These are phyloP conservation scores for Uromys caudimaculatus DNA, from an alignment of 2,797 vertebrate species.

Conservation along the genomic window DNA sequence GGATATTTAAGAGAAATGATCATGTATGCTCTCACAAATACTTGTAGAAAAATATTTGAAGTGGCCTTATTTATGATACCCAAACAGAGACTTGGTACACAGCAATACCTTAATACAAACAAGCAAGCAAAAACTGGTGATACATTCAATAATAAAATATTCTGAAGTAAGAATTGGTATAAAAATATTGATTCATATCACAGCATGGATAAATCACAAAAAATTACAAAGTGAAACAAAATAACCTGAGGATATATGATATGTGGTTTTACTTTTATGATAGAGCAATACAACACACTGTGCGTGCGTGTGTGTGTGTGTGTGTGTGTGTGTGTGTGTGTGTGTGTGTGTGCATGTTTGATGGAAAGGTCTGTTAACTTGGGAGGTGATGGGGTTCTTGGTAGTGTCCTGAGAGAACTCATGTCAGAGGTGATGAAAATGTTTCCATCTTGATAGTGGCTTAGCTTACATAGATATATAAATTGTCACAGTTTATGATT, in stretches of 20 bases:
- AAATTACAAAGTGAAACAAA: neutral
- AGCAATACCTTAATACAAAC: neutral
- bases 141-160: neutral
- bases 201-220: neutral
- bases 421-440: neutral
- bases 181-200: neutral
- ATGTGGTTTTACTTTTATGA: neutral
- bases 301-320: neutral
- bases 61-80: constrained; percentile 4
- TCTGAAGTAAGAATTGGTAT: neutral
- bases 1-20: constrained; percentile 16
- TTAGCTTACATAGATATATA: neutral
- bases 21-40: neutral
- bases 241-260: neutral
- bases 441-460: neutral
- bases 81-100: neutral
- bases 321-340: neutral
- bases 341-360: neutral
- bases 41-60: neutral
- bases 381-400: neutral
- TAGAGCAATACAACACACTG: neutral
- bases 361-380: neutral
- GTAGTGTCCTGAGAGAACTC: neutral
- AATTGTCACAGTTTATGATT: neutral
- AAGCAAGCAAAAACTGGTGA: neutral